A percentile compares a stretch with the other conserved stretches of the same genome.
Conservation (phyloP, 2,888 invertebrate species). For the Pyrrhosoma nymphula region DNA sequence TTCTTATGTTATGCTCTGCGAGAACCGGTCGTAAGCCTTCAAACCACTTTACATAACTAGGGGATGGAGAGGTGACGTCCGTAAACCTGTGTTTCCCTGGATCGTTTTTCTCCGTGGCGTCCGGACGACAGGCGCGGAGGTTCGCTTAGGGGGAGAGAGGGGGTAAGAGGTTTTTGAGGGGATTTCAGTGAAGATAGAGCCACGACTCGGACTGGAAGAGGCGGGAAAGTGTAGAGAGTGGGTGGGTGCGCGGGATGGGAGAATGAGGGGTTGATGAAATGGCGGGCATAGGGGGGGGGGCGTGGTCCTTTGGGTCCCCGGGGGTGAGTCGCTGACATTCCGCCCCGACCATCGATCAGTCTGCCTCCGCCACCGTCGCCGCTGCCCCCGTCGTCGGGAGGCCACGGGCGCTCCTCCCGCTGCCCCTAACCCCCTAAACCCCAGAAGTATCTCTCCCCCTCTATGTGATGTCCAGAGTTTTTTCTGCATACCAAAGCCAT, state of each 20-base stretch:
- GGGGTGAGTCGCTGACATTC: constrained; percentile 46
- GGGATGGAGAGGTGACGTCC: neutral
- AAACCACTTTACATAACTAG: neutral
- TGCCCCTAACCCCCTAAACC: neutral
- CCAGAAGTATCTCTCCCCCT: neutral
- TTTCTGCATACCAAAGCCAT: neutral
- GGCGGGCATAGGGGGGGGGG: neutral
- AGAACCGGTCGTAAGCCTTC: no score
- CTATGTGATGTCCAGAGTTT: neutral
- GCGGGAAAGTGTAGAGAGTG: neutral
- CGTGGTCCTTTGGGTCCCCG: neutral
- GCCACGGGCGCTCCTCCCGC: neutral
- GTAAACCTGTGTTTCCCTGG: neutral
- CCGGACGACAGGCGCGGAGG: neutral
- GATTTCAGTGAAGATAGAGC: neutral
- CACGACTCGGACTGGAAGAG: neutral
- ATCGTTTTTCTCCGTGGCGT: neutral
- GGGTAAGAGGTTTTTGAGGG: neutral
- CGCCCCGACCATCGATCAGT: constrained; percentile 54
- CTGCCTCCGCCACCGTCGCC: neutral
- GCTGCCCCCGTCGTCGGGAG: neutral
- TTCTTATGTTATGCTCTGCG: no score
- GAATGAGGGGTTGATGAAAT: neutral
- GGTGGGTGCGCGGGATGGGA: neutral
- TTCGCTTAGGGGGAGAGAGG: neutral